Evolutionary conservation across 2,888 invertebrate species (phyloP), one percentile per base, ranked within the genome.

Genomic region (Acrobasis repandana): DNA sequence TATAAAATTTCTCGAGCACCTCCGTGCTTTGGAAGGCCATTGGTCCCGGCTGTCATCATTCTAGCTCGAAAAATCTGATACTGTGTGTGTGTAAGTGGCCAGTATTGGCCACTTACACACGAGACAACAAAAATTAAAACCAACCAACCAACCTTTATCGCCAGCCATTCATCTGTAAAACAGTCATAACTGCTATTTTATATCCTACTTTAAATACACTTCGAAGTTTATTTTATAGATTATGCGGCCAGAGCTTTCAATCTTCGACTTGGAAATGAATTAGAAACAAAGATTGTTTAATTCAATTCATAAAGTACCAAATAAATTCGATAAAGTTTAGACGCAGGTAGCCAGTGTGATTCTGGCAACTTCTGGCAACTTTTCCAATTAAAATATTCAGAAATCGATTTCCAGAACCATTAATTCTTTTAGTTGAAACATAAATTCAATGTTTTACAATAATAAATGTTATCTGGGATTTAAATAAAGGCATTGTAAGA

Each of bases 331-430:
- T 43, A 10, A 49, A 49, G 50, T 28, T 50, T 14, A 28, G 20
- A n/a, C 11, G 14, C 56, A 56, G 46, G 56, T 56, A 43, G 43
- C 28, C 14, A 46, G 18, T 16, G 38, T n/a, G 43, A 43, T 43
- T 28, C 4, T n/a, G n/a, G n/a, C n/a, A n/a, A n/a, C n/a, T n/a
- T 16, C 14, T 11, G 43, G 11, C 16, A 56, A 56, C 56, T 46
- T 56, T 28, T 1, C n/a, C 56, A 56, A 46, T 46, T 56, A 56
- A 56, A 56, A 56, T 46, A 56, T 56, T 56, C 46, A 9, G 20
- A 46, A 56, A 20, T 28, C n/a, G 38, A 20, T 50, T 28, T 33
- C n/a, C 28, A 50, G 28, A 14, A 11, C 50, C 50, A 28, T 50
- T 50, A 33, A 18, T 49, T 14, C 20, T 28, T 20, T 50, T 14